Evolutionary conservation across 1,140 invertebrate genomes (phyloP).

Genomic region (Trichoplusia ni): DNA sequence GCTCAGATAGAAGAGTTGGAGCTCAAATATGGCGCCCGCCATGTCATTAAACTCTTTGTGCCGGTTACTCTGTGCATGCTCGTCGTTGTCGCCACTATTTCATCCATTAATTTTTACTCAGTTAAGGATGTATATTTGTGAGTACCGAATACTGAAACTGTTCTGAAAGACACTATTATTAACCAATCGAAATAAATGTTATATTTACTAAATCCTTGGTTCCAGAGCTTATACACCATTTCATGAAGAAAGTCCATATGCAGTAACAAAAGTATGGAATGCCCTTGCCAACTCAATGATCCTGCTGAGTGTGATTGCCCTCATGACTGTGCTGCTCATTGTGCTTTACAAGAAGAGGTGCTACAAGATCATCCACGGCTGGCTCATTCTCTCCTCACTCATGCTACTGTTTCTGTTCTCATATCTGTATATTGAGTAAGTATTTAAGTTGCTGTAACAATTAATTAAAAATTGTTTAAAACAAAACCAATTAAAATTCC

Average conservation of each 20-base stretch:
- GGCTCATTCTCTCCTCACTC: slow-evolving; percentile 97
- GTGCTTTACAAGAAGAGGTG: slow-evolving; percentile 97
- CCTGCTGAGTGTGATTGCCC: slow-evolving; percentile 94
- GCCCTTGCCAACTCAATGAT: slow-evolving; percentile 98
- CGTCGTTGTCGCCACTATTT: slow-evolving; percentile 97
- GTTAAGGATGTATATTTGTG: slow-evolving; percentile 96
- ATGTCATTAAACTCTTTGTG: slow-evolving; percentile 99
- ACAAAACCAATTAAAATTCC: background rate
- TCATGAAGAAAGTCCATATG: slow-evolving; percentile 94
- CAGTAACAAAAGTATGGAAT: slow-evolving; percentile 96
- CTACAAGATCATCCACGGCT: slow-evolving; percentile 97
- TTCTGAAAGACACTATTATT: too few species aligned
- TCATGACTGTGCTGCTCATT: slow-evolving; percentile 97
- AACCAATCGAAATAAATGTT: background rate
- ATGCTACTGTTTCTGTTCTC: slow-evolving; percentile 98
- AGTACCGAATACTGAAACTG: too few species aligned
- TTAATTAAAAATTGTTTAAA: background rate
- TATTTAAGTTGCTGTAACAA: slow-evolving; percentile 48
- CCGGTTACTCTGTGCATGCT: slow-evolving; percentile 99
- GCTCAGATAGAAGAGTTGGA: slow-evolving; percentile 92
- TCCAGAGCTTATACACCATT: slow-evolving; percentile 97
- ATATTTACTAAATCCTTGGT: slow-evolving; percentile 37
- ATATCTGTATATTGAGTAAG: slow-evolving; percentile 96
- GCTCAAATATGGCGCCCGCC: slow-evolving; percentile 98
- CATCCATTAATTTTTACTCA: slow-evolving; percentile 95